Evolutionary conservation across 2,797 vertebrate genomes (phyloP).

Genomic region (Echeneis naucrates): DNA sequence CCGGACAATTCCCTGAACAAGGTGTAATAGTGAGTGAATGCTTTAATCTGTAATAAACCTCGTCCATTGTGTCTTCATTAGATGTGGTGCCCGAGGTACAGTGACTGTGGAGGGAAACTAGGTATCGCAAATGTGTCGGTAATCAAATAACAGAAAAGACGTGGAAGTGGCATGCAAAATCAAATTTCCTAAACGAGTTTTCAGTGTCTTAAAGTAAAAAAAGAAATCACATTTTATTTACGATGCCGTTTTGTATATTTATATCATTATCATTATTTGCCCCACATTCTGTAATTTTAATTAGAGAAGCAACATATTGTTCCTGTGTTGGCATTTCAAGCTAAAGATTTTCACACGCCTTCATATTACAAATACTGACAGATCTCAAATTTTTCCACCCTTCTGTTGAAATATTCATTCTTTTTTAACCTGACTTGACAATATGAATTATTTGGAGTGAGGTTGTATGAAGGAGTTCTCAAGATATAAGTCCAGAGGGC

Average conservation of each 20-base stretch:
- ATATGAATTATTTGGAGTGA: too few species aligned
- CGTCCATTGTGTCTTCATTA: background rate
- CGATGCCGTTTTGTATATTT: background rate
- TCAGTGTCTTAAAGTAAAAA: background rate
- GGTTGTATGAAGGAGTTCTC: too few species aligned
- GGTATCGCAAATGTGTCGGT: background rate
- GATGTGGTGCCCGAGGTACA: background rate
- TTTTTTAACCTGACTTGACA: background rate
- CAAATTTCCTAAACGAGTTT: background rate
- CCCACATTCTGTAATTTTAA: background rate
- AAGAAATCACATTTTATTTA: background rate
- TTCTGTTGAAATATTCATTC: background rate
- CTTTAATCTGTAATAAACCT: background rate
- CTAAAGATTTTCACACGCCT: background rate
- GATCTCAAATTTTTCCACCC: background rate
- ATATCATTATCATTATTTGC: background rate
- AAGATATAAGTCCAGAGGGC: too few species aligned
- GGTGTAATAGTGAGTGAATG: background rate
- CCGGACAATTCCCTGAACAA: background rate
- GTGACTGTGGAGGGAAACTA: background rate
- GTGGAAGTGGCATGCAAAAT: background rate
- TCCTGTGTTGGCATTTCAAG: background rate
- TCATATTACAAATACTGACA: background rate
- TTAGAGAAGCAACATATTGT: background rate
- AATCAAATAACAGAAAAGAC: background rate